phyloP scores from a whole-genome alignment of 1,140 invertebrate species.

The Paramacrobiotus metropolitanus region DNA sequence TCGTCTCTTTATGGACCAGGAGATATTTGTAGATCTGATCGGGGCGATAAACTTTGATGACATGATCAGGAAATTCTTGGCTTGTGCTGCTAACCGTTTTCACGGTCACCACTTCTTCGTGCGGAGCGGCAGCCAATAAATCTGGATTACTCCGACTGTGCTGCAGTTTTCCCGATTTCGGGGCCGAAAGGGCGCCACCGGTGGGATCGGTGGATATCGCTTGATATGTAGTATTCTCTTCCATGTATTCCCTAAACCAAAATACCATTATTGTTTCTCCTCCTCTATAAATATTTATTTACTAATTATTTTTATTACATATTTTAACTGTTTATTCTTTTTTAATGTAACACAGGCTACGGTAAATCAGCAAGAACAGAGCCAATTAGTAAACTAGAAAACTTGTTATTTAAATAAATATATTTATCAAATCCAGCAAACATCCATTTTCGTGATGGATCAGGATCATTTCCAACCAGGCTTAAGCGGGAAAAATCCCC shows the following conservation, averaged over 20 bases:
- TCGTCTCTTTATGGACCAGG: conserved; percentile 89
- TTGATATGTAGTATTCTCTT: background rate
- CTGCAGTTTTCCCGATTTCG: conserved; percentile 17
- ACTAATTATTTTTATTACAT: background rate
- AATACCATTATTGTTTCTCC: background rate
- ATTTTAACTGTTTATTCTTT: too few species aligned
- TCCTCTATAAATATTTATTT: background rate
- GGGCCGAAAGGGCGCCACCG: conserved; percentile 7
- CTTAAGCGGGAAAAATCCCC: too few species aligned
- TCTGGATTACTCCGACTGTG: conserved; percentile 78
- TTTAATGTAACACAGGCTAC: too few species aligned
- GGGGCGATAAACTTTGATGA: conserved; percentile 61
- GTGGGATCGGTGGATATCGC: background rate
- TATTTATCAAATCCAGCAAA: too few species aligned
- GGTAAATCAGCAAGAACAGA: too few species aligned
- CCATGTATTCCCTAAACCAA: background rate
- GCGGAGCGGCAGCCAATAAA: conserved; percentile 24
- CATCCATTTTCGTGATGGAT: too few species aligned
- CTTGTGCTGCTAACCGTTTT: conserved; percentile 14
- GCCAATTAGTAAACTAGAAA: too few species aligned
- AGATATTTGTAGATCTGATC: conserved; percentile 96
- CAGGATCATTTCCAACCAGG: too few species aligned
- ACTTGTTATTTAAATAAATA: too few species aligned
- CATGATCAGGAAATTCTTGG: conserved; percentile 80
- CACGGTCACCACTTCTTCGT: conserved; percentile 12